These are phyloP conservation scores for Philaenus spumarius DNA, from an alignment of 1,140 invertebrate species.

Conservation along the genomic window DNA sequence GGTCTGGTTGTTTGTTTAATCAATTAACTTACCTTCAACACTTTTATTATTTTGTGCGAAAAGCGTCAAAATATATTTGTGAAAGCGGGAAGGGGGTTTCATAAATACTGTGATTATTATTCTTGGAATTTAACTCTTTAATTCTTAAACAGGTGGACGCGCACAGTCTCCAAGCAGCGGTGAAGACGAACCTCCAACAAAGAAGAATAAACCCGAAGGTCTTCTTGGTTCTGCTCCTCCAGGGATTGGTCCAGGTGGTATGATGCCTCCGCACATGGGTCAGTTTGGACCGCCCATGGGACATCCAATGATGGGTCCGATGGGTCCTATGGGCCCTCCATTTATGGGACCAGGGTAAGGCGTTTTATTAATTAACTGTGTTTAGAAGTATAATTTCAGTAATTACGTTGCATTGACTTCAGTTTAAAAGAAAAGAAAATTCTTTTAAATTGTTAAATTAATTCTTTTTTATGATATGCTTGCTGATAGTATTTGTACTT, in stretches of 20 bases:
- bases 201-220: slow-evolving; percentile 59
- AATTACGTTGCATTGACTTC: slow-evolving; percentile 30
- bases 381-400: slow-evolving; percentile 34
- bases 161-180: slow-evolving; percentile 52
- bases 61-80: too few species aligned
- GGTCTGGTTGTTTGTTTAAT: too few species aligned
- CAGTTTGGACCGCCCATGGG: slow-evolving; percentile 47
- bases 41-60: too few species aligned
- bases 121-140: too few species aligned
- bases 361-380: not conserved
- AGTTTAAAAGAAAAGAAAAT: not conserved
- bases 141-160: slow-evolving; percentile 30
- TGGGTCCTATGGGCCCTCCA: slow-evolving; percentile 57
- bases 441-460: not conserved
- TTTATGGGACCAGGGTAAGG: slow-evolving; percentile 58
- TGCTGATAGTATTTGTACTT: too few species aligned
- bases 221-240: slow-evolving; percentile 47
- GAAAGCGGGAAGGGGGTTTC: too few species aligned
- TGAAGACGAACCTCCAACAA: slow-evolving; percentile 69
- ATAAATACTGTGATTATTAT: too few species aligned
- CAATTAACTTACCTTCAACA: too few species aligned
- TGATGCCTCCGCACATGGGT: slow-evolving; percentile 46
- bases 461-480: too few species aligned
- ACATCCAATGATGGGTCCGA: slow-evolving; percentile 58
- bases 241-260: slow-evolving; percentile 40